Evolutionary conservation across 2,797 vertebrate genomes (phyloP), one percentile per base, ranked within the genome.

Genomic region (Meriones psammophilus): DNA sequence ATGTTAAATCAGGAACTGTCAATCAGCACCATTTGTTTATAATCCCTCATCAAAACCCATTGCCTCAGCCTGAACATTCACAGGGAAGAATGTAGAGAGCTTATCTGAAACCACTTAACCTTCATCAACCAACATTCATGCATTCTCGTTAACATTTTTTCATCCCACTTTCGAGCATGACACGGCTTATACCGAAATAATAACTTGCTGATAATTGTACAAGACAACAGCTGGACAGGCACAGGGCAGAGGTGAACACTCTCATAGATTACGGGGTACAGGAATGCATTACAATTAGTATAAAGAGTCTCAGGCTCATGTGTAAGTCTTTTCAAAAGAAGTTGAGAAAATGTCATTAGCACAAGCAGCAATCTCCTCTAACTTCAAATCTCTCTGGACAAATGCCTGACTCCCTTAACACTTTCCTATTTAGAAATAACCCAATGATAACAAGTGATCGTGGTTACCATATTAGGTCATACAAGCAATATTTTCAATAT

Each of bases 201-300:
- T 97, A 98, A 98, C 98, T 98, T 93, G 88, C 97, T 97, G 97
- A 97, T 99, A 99, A 99, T 98, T 98, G 98, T 98, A 98, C 94
- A 13, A 98, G 98, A 98, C 98, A 99, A 98, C 98, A 99, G 97
- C 97, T 98, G 98, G 98, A 98, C 97, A 98, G 98, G 97, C 98
- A 98, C 80, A 98, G 98, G 96, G 98, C 97, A 98, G 93, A 98
- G 98, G 98, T 98, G 98, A 98, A 98, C 81, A 91, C 97, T 98
- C 97, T 96, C 97, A 96, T 80, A 98, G 97, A 98, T 98, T 97
- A 97, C 56, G 97, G 91, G 92, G 96, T 97, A 96, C 66, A 94
- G 97, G 96, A 97, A 96, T 98, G 98, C 98, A 98, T 98, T 97
- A 98, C 95, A 98, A 98, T 98, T 98, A 98, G 96, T 79, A 97